Evolutionary conservation across 2,888 invertebrate species (phyloP).

Genomic region (Diogma glabrata): DNA sequence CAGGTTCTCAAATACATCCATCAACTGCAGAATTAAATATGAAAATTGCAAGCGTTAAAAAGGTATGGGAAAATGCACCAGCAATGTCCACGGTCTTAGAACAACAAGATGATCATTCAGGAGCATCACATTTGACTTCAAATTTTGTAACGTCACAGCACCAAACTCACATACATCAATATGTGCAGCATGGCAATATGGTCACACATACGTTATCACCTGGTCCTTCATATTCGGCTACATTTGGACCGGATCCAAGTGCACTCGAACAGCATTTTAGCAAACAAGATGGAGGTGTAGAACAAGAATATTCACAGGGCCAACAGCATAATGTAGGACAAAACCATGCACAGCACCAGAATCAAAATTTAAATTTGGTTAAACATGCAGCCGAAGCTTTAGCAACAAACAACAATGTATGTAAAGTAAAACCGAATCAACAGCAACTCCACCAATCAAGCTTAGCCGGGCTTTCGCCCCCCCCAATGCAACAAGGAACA

Average conservation of each 20-base stretch:
- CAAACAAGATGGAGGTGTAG: slow-evolving; percentile 19
- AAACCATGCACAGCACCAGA: slow-evolving; percentile 32
- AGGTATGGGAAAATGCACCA: slow-evolving; percentile 60
- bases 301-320: slow-evolving; percentile 42
- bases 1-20: slow-evolving; percentile 60
- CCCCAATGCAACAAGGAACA: slow-evolving; percentile 44
- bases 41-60: slow-evolving; percentile 87
- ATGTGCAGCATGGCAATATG: slow-evolving; percentile 24
- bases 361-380: slow-evolving; percentile 34
- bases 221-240: slow-evolving; percentile 31
- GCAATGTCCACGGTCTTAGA: slow-evolving; percentile 58
- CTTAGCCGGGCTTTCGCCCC: slow-evolving; percentile 48
- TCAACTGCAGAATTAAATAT: slow-evolving; percentile 83
- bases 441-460: slow-evolving; percentile 45
- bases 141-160: slow-evolving; percentile 25
- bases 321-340: slow-evolving; percentile 29
- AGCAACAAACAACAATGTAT: slow-evolving; percentile 55
- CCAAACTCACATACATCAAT: slow-evolving; percentile 24
- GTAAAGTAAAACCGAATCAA: slow-evolving; percentile 76
- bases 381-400: slow-evolving; percentile 37
- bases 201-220: slow-evolving; percentile 35
- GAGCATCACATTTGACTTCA: slow-evolving; percentile 21
- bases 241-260: slow-evolving; percentile 35
- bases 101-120: slow-evolving; percentile 12
- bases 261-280: slow-evolving; percentile 38